phyloP scores from a whole-genome alignment of 2,888 invertebrate species.

The Napeogenes sylphis region DNA sequence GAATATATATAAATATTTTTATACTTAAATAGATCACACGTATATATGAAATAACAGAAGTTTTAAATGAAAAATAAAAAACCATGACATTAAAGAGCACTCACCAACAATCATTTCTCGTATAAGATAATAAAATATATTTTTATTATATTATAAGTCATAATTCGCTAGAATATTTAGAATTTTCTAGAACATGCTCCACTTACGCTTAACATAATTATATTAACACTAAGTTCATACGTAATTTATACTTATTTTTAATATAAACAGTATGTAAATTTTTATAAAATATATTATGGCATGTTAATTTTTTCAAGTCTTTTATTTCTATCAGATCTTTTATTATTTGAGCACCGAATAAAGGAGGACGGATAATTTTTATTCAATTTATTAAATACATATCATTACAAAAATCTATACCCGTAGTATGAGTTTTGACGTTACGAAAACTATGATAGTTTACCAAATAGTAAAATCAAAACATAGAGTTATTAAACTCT shows the following conservation, averaged over 20 bases:
- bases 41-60: not conserved
- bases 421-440: too few species aligned
- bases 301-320: conserved; percentile 69
- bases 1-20: not conserved
- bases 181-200: not conserved
- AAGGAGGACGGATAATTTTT: not conserved
- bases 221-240: conserved; percentile 34
- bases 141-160: not conserved
- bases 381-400: not conserved
- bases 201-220: conserved; percentile 27
- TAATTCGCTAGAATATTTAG: not conserved
- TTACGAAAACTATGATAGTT: too few species aligned
- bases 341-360: conserved; percentile 47
- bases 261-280: conserved; percentile 57
- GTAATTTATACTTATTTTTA: conserved; percentile 45
- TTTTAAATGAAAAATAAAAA: not conserved
- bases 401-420: not conserved
- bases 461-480: too few species aligned
- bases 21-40: not conserved
- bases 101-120: not conserved
- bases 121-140: not conserved
- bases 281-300: conserved; percentile 70
- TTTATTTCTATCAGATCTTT: conserved; percentile 35
- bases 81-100: conserved; percentile 4
- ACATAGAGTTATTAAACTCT: too few species aligned